Base-by-base conservation (phyloP, 2,113 vertebrate genomes). In the Macrotus californicus region DNA sequence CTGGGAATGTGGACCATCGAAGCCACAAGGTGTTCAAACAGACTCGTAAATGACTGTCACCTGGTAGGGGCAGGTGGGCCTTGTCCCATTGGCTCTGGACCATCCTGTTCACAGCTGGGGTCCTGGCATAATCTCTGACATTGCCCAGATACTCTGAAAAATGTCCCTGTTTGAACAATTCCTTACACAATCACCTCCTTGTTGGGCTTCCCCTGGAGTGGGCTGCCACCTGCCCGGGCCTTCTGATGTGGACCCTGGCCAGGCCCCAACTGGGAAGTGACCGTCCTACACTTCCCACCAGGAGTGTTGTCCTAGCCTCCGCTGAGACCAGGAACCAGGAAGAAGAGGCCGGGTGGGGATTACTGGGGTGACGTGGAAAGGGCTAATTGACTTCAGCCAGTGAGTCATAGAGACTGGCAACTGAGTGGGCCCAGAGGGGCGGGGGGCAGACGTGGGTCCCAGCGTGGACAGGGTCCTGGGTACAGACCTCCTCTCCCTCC, bases 21-120 rank as follows among this genome's bases (percentile, higher is more conserved):
- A 19, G 75, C 41, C 75, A 41, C 64, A 18, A 4, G 1, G 43
- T 2, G 3, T 11, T n/a, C 13, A 29, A 9, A 2, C 11, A 10
- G 26, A 21, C 52, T 72, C 18, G 1, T 5, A 6, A 36, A 2
- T 14, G 56, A n/a, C 26, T 16, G 12, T 34, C 24, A 10, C n/a
- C 5, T 10, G 0, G 59, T 1, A 1, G 14, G 52, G 36, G 26
- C 36, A 12, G 24, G 26, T 0, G 26, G 75, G 6, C n/a, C 12
- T 26, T 9, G 11, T 29, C 50, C 31, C 4, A 3, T 0, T 21
- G 21, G 10, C 19, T 19, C 1, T 43, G 50, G 39, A 14, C 10
- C 9, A 16, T 4, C 39, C 12, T 0, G 15, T 13, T 26, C 43
- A 64, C 0, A 1, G 7, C 18, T 48, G 10, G 31, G 13, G 43